Evolutionary conservation across 2,113 vertebrate species (phyloP).

Genomic region (Hymenochirus boettgeri): DNA sequence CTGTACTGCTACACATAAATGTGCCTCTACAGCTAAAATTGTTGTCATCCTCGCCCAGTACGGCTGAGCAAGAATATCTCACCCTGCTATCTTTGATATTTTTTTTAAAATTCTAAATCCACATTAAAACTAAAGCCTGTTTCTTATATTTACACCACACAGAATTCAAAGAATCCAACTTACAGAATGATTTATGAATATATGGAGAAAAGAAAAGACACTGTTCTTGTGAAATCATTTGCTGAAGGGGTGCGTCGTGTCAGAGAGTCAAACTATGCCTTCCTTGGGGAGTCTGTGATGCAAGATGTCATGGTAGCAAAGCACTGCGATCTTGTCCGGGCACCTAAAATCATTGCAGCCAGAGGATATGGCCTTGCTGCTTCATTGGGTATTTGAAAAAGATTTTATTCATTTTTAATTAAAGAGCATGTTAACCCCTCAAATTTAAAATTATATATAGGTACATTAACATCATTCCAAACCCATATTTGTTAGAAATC

Average conservation of each 20-base stretch:
- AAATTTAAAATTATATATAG: no score
- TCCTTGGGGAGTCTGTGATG: constrained; percentile 78
- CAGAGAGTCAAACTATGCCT: constrained; percentile 74
- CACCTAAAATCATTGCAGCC: constrained; percentile 65
- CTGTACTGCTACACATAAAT: no score
- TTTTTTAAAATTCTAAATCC: no score
- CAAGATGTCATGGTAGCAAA: constrained; percentile 69
- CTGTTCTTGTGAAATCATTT: constrained; percentile 52
- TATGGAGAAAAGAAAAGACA: constrained; percentile 74
- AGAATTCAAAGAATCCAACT: constrained; percentile 72
- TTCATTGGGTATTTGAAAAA: constrained; percentile 54
- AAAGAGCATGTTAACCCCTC: no score
- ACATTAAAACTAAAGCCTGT: background rate
- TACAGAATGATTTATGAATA: constrained; percentile 74
- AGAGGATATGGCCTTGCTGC: constrained; percentile 75
- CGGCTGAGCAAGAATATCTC: no score
- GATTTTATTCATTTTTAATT: no score
- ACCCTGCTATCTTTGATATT: no score
- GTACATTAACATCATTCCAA: no score
- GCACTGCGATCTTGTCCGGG: constrained; percentile 69
- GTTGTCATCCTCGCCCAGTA: no score
- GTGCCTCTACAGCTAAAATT: no score
- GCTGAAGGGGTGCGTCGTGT: constrained; percentile 68
- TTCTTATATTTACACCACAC: constrained; percentile 19
- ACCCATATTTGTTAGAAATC: no score